These are phyloP conservation scores for Cinclus cinclus DNA, from an alignment of 2,113 vertebrate genomes.

Conservation along the genomic window DNA sequence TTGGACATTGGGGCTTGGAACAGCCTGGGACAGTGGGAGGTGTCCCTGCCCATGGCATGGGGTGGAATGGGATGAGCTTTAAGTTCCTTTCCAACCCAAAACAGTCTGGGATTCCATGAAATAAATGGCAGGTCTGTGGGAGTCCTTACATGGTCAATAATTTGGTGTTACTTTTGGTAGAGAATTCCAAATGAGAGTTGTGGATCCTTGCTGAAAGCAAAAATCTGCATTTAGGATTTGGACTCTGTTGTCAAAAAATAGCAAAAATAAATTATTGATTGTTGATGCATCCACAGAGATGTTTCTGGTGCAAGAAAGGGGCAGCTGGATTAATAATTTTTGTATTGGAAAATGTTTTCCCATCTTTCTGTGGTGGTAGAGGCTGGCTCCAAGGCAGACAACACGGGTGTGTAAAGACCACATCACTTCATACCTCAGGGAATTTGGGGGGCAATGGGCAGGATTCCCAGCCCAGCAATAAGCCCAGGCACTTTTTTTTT, in stretches of 20 bases:
- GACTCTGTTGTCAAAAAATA: not conserved
- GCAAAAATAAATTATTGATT: not conserved
- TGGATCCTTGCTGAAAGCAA: not conserved
- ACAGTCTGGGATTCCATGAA: not conserved
- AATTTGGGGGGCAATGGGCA: rapidly evolving
- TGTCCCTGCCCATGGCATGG: not conserved
- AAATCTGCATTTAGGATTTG: not conserved
- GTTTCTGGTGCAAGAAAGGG: not conserved
- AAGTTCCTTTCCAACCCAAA: not conserved
- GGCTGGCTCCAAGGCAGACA: not conserved
- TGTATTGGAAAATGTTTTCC: not conserved
- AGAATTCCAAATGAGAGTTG: rapidly evolving
- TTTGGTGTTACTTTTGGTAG: not conserved
- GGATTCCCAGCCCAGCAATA: not conserved
- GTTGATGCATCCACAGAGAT: not conserved
- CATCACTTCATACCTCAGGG: not conserved
- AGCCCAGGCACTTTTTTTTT: not conserved
- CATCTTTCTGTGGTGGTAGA: not conserved
- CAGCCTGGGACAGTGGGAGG: rapidly evolving
- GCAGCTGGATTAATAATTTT: not conserved
- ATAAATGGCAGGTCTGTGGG: not conserved
- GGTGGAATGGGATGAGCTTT: not conserved
- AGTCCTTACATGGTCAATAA: not conserved
- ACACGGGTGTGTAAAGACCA: not conserved
- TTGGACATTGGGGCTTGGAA: rapidly evolving